phyloP scores from a whole-genome alignment of 2,888 invertebrate species.

The Melanostoma scalare region DNA sequence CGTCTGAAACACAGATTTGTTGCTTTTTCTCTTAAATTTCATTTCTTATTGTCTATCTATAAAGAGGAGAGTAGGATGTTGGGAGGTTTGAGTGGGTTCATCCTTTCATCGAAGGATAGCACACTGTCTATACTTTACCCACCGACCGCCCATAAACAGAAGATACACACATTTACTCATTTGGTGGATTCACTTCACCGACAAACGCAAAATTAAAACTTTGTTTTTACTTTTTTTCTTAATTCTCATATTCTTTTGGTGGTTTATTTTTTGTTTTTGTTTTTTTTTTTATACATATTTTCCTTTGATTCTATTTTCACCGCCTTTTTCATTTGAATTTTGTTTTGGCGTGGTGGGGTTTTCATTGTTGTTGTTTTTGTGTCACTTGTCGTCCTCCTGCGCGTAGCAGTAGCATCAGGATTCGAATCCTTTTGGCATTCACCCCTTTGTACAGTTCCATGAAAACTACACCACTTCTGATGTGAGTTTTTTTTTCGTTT shows the following conservation, averaged over 20 bases:
- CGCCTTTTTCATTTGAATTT: conserved; percentile 48
- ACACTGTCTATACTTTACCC: conserved; percentile 38
- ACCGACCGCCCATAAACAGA: conserved; percentile 29
- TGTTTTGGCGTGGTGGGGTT: conserved; percentile 32
- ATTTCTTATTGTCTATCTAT: conserved; percentile 39
- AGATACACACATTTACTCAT: conserved; percentile 50
- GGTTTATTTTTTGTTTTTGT: conserved; percentile 8
- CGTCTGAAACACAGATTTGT: conserved; percentile 64
- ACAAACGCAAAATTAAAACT: conserved; percentile 72
- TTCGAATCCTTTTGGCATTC: conserved; percentile 65
- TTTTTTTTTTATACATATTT: not conserved
- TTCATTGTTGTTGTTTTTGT: conserved; percentile 23
- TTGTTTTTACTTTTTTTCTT: conserved; percentile 39
- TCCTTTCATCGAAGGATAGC: conserved; percentile 55
- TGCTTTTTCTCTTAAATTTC: conserved; percentile 63
- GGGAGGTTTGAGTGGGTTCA: conserved; percentile 23
- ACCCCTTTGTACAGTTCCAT: conserved; percentile 38
- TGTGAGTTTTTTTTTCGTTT: conserved; percentile 11
- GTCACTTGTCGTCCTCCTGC: conserved; percentile 24
- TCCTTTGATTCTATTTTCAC: conserved; percentile 52
- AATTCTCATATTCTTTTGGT: conserved; percentile 11
- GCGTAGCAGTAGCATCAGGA: conserved; percentile 32
- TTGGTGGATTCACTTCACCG: conserved; percentile 56
- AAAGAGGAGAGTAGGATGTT: not conserved
- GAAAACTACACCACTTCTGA: conserved; percentile 61